These are phyloP conservation scores for Conomelus anceps DNA, from an alignment of 2,888 invertebrate species.

Conservation along the genomic window DNA sequence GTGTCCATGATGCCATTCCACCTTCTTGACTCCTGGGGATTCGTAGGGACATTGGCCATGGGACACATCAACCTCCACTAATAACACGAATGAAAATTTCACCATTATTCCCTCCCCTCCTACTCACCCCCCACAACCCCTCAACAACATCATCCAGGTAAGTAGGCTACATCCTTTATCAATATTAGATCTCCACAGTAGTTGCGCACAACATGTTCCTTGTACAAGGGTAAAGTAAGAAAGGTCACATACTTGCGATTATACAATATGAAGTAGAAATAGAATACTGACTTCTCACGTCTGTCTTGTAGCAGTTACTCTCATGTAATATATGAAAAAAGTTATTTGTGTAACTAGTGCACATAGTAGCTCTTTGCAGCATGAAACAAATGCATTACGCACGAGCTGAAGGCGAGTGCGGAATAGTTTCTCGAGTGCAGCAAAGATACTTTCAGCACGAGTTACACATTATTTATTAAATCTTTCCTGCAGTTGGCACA, in stretches of 20 bases:
- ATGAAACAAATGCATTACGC: too few species aligned
- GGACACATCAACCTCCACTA: not conserved
- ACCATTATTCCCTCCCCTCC: not conserved
- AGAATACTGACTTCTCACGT: too few species aligned
- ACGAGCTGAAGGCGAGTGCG: too few species aligned
- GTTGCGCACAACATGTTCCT: too few species aligned
- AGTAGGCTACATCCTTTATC: not conserved
- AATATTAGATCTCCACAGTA: not conserved
- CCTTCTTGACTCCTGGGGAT: not conserved
- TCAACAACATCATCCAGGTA: not conserved
- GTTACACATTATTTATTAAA: too few species aligned
- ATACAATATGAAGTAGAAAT: not conserved
- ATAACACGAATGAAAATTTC: not conserved
- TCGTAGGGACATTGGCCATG: not conserved
- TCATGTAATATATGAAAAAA: too few species aligned
- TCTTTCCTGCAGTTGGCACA: too few species aligned
- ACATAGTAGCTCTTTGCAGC: too few species aligned
- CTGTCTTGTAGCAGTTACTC: too few species aligned
- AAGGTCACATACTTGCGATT: not conserved
- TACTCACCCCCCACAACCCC: not conserved
- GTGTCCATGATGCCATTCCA: not conserved
- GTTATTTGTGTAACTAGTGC: too few species aligned
- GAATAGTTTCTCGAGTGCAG: too few species aligned
- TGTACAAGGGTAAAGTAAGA: not conserved
- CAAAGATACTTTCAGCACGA: too few species aligned